Base-by-base conservation (phyloP, 1,140 invertebrate species). In the Chrysomallon squamiferum region DNA sequence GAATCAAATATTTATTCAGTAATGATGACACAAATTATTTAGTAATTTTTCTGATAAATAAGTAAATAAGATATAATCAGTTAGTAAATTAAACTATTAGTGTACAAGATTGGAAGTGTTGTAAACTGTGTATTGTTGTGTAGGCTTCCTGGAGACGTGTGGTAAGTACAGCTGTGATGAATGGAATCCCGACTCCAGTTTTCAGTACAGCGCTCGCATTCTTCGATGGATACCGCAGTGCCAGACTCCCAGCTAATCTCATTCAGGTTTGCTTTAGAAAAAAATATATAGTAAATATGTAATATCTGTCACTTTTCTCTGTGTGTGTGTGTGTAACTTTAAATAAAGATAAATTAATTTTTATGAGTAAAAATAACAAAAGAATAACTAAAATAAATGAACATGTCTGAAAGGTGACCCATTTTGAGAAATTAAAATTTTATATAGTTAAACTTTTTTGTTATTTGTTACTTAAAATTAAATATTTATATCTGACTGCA, bases 141-240 rank as follows among this genome's bases (percentile, higher is more conserved):
- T 70, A 89, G 87, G 80, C 84, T 13, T 85, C 87, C 0, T 90
- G 88, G 89, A 78, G 89, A 33, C 78, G 81, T 45, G 88, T 89
- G 7, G 82, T 90, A 7, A 74, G 88, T 4, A 86, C 85, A 27
- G 91, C 90, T 33, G 85, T 87, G 22, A 84, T 89, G 35, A 86
- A 92, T 67, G 96, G 96, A 25, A 93, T 99, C 62, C 96, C 97
- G 0, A 93, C 92, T 18, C 97, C 97, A 2, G 93, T 94, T 0
- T 90, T 99, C 68, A 92, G 91, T 29, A 92, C 96, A 18, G 97
- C 98, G 0, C 86, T 99, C 5, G 92, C 96, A 4, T 99, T 99
- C 87, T 99, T 95, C 84, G 97, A 99, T 86, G 97, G 97, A 2
- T 99, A 95, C 83, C 89, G 95, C 50, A 90, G 90, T 15, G 90